Evolutionary conservation across 2,888 invertebrate species (phyloP), one percentile per base, ranked within the genome.

Genomic region (Meiosimyza decipiens): DNA sequence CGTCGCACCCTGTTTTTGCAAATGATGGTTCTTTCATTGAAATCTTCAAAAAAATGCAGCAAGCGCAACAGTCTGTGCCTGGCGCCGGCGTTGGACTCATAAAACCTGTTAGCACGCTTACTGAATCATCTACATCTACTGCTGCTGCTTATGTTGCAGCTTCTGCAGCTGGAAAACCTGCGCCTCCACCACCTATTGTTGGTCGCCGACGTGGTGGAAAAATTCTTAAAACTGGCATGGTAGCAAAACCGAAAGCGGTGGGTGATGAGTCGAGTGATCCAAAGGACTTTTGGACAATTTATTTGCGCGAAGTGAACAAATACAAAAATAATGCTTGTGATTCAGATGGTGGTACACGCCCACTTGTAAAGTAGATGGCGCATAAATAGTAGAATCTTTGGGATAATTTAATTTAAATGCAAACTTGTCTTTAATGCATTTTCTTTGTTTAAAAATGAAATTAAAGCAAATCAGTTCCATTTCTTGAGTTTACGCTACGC

Each of bases 241-340:
- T 97, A 55, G 94, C 95, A 81, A 97, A 97, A 85, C 91, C 91
- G 63, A 93, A 93, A 84, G 90, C 90, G 28, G 91, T 91, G 78
- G 89, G 88, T 63, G 89, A 90, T 22, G 78, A 80, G 15, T 83
- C 81, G 52, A 84, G 84, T 33, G 88, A 89, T 76, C 92, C 93
- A 0, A 94, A 94, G 83, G 96, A 97, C 87, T 95, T 96, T 15
- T 97, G 97, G 97, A 94, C 96, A 0, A 90, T 95, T 40, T 97
- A 97, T 84, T 92, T 97, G 92, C 94, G 94, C 75, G 97, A 97
- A 90, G 97, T 97, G 18, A 94, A 95, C 83, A 94, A 94, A 83
- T 97, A 97, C 85, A 93, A 95, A 83, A 95, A 95, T 86, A 94
- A 95, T 70, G 95, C 95, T 76, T 97, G 97, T 86, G 95, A 96